phyloP scores from a whole-genome alignment of 2,888 invertebrate genomes.

The Agrotis exclamationis region DNA sequence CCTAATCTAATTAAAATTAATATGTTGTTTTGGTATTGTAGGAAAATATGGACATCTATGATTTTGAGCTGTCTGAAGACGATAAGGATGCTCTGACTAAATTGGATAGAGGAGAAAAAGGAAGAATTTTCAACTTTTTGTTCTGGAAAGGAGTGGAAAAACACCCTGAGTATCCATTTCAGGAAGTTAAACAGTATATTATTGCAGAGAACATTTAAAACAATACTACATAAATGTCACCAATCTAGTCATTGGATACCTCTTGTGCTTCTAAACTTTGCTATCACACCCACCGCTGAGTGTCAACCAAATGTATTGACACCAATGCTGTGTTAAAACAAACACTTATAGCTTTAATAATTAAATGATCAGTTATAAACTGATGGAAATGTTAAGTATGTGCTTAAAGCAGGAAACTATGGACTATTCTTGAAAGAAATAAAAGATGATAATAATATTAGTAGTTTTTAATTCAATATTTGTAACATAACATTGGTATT shows the following conservation, averaged over 20 bases:
- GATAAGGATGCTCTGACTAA: conserved; percentile 90
- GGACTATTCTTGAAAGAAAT: conserved; percentile 40
- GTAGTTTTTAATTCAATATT: conserved; percentile 35
- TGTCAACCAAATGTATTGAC: conserved; percentile 37
- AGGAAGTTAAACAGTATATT: conserved; percentile 14
- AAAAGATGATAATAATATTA: conserved; percentile 26
- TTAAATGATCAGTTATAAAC: conserved; percentile 69
- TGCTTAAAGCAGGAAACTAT: conserved; percentile 56
- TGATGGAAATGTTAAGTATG: conserved; percentile 61
- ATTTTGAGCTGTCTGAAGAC: conserved; percentile 91
- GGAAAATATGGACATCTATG: conserved; percentile 93
- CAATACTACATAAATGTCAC: background rate
- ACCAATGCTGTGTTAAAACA: conserved; percentile 37
- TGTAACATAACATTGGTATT: conserved; percentile 4
- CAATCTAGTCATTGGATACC: conserved; percentile 71
- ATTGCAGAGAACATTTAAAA: background rate
- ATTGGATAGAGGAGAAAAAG: conserved; percentile 92
- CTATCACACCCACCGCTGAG: conserved; percentile 12
- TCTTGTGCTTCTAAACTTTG: conserved; percentile 51
- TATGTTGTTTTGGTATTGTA: conserved; percentile 60
- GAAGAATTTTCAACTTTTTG: conserved; percentile 93
- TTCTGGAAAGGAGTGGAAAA: conserved; percentile 93
- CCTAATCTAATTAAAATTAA: background rate
- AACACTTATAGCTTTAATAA: conserved; percentile 56
- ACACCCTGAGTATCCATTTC: conserved; percentile 94